Evolutionary conservation across 1,140 invertebrate genomes (phyloP).

Genomic region (Littorina saxatilis): DNA sequence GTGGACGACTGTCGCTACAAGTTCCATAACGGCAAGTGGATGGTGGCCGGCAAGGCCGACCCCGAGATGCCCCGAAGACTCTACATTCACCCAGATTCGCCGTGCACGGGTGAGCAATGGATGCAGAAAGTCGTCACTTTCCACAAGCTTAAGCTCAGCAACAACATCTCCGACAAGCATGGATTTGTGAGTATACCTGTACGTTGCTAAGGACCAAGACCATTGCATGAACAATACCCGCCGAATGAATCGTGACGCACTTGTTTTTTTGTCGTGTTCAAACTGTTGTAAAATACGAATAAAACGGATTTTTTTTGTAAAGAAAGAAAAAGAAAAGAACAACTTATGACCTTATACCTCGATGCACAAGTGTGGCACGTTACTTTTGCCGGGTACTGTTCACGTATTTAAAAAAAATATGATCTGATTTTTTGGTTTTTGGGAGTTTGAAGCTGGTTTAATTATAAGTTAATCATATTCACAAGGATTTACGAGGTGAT

Average conservation of each 20-base stretch:
- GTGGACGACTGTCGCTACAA: constrained; percentile 98
- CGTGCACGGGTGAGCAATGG: constrained; percentile 95
- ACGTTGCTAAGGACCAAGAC: not conserved
- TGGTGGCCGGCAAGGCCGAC: constrained; percentile 76
- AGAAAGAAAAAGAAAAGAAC: too few species aligned
- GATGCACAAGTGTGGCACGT: too few species aligned
- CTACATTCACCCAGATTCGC: constrained; percentile 98
- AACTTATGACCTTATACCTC: too few species aligned
- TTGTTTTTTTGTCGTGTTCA: not conserved
- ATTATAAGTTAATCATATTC: too few species aligned
- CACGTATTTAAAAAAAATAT: too few species aligned
- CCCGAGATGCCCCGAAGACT: constrained; percentile 94
- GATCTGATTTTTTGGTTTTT: too few species aligned
- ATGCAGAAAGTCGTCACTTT: constrained; percentile 97
- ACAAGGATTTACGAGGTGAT: too few species aligned
- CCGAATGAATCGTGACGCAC: not conserved
- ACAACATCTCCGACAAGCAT: constrained; percentile 98
- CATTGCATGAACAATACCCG: too few species aligned
- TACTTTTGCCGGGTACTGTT: too few species aligned
- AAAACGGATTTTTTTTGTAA: too few species aligned
- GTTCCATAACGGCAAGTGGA: constrained; percentile 87
- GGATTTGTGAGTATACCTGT: constrained; percentile 94
- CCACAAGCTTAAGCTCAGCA: constrained; percentile 99
- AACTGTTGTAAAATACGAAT: not conserved
- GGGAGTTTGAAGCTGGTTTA: too few species aligned